Evolutionary conservation across 1,140 invertebrate genomes (phyloP).

Genomic region (Holcopasites calliopsidis): DNA sequence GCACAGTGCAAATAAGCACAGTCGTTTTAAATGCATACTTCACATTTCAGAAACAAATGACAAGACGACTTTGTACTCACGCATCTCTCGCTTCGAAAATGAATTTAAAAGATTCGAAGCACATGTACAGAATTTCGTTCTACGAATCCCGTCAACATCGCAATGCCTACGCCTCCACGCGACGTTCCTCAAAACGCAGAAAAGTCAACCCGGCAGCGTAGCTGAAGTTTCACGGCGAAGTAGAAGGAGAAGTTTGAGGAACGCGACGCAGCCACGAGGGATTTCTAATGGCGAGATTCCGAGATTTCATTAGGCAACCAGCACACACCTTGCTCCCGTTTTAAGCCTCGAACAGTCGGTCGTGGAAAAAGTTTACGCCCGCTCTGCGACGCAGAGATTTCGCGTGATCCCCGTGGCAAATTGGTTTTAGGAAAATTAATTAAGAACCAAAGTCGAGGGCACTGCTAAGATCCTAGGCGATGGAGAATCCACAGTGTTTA

Average conservation of each 20-base stretch:
- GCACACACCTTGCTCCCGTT: constrained; percentile 55
- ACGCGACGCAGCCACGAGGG: constrained; percentile 57
- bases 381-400: constrained; percentile 59
- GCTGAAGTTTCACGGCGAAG: constrained; percentile 47
- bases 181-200: constrained; percentile 15
- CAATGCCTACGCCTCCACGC: constrained; percentile 6
- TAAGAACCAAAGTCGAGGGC: constrained; percentile 62
- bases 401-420: constrained; percentile 69
- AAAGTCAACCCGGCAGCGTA: constrained; percentile 44
- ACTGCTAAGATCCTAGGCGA: constrained; percentile 63
- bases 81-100: too few relatives aligned
- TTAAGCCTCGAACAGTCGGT: constrained; percentile 57
- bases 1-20: too few relatives aligned
- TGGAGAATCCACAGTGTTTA: constrained; percentile 66
- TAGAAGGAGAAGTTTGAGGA: constrained; percentile 70
- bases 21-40: too few relatives aligned
- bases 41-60: too few relatives aligned
- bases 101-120: background rate
- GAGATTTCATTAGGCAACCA: constrained; percentile 65
- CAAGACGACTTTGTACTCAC: too few relatives aligned
- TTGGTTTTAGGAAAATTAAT: constrained; percentile 76
- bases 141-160: too few relatives aligned
- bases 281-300: constrained; percentile 56
- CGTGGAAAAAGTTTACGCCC: constrained; percentile 66
- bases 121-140: background rate